Percentiles rank a stretch among this genome's conserved stretches.
Conservation (phyloP, 2,113 vertebrate genomes). For the Bubalus kerabau region DNA sequence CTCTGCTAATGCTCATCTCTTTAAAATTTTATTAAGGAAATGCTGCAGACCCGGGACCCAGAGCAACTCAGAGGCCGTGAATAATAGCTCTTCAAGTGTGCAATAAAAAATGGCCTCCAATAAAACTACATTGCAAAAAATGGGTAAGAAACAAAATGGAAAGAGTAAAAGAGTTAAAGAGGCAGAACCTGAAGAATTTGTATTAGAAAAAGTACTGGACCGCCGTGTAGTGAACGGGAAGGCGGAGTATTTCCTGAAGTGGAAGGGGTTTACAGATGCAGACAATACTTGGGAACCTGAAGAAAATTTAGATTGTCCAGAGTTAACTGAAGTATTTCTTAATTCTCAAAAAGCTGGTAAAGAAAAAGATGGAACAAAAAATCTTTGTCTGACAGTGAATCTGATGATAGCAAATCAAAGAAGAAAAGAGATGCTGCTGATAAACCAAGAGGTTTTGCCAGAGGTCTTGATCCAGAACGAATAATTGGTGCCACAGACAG, state of each 20-base stretch:
- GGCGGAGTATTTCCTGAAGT: background rate
- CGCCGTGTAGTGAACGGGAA: background rate
- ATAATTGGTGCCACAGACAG: too few relatives aligned
- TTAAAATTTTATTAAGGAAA: background rate
- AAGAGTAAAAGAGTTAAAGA: background rate
- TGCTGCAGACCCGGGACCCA: background rate
- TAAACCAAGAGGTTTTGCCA: too few relatives aligned
- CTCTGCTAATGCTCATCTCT: background rate
- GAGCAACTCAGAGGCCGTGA: background rate
- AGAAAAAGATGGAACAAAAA: background rate
- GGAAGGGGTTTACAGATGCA: background rate
- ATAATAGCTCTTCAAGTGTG: background rate
- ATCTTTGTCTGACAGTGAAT: background rate
- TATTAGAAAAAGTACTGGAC: background rate
- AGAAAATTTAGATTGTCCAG: background rate
- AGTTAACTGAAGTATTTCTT: background rate
- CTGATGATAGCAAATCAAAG: background rate
- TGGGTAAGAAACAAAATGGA: background rate
- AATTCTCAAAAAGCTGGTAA: background rate
- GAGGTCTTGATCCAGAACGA: too few relatives aligned
- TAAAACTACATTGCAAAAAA: background rate
- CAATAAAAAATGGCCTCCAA: background rate
- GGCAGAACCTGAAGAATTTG: background rate
- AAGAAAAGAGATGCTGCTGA: too few relatives aligned
- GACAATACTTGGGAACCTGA: background rate